Conservation (phyloP, 2,888 invertebrate genomes). For the Litoditis marina region DNA sequence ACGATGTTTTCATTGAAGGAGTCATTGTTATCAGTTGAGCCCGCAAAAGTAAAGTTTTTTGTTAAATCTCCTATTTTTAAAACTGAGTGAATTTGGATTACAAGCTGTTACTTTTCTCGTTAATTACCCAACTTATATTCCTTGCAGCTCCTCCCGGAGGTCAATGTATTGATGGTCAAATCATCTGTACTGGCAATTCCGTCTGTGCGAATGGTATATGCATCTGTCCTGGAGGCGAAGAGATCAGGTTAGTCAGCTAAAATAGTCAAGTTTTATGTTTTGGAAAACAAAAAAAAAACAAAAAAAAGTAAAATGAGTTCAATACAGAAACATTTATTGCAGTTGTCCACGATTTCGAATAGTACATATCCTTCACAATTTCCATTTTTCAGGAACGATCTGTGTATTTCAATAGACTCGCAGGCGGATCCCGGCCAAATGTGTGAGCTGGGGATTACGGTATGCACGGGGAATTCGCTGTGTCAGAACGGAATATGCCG, state of each 20-base stretch:
- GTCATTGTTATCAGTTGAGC: too few relatives aligned
- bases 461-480: slow-evolving; percentile 54
- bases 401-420: slow-evolving; percentile 32
- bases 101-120: too few relatives aligned
- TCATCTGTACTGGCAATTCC: slow-evolving; percentile 55
- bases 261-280: not conserved
- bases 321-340: too few relatives aligned
- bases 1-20: too few relatives aligned
- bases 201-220: slow-evolving; percentile 58
- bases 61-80: too few relatives aligned
- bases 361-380: too few relatives aligned
- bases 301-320: too few relatives aligned
- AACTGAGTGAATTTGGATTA: too few relatives aligned
- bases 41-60: too few relatives aligned
- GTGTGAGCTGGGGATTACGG: slow-evolving; percentile 49
- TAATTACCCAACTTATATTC: too few relatives aligned
- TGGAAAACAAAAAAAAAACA: not conserved
- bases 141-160: slow-evolving; percentile 51
- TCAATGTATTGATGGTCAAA: slow-evolving; percentile 33
- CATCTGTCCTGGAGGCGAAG: slow-evolving; percentile 58
- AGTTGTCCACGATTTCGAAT: too few relatives aligned
- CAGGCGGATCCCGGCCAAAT: slow-evolving; percentile 52
- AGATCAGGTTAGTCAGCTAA: slow-evolving; percentile 48
- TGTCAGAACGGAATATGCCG: slow-evolving; percentile 53
- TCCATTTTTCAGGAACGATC: slow-evolving; percentile 23